These are phyloP conservation scores for Chrysina gloriosa DNA, from an alignment of 2,888 invertebrate genomes.

Conservation along the genomic window DNA sequence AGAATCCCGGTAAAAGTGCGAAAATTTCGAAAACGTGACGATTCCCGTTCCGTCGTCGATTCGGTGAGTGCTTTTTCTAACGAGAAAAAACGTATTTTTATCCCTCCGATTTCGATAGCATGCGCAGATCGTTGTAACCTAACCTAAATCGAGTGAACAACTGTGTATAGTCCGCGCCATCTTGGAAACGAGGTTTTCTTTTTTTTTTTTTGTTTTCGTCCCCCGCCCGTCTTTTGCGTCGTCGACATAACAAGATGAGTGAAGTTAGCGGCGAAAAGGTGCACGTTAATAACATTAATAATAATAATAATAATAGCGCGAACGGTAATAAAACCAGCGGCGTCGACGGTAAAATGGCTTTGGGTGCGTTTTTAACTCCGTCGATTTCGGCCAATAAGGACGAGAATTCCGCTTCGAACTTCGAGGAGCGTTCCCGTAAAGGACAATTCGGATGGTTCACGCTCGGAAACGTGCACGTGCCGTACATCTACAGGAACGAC, in stretches of 20 bases:
- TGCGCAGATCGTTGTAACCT: constrained; percentile 15
- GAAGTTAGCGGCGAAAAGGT: constrained; percentile 14
- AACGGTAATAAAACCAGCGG: neutral
- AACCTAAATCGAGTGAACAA: neutral
- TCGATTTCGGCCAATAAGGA: constrained; percentile 1
- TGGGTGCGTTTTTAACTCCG: constrained; percentile 15
- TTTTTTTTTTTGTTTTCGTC: neutral
- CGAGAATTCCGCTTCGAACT: constrained; percentile 25
- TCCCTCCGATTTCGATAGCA: neutral
- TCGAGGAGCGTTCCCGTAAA: constrained; percentile 59
- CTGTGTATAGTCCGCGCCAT: constrained; percentile 1
- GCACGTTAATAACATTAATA: too few relatives aligned
- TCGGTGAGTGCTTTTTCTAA: too few relatives aligned
- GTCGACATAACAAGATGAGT: constrained; percentile 17
- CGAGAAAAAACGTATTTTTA: neutral
- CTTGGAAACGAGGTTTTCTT: constrained; percentile 7
- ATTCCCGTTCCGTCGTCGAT: too few relatives aligned
- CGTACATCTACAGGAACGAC: constrained; percentile 81
- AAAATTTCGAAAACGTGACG: too few relatives aligned
- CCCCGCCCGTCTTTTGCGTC: too few relatives aligned
- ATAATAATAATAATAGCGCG: neutral
- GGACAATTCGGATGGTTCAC: constrained; percentile 89
- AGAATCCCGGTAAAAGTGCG: too few relatives aligned
- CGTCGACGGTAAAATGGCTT: neutral
- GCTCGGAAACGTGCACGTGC: constrained; percentile 82